phyloP scores from a whole-genome alignment of 92 coral and sea anemone species.

The Porites rus region DNA sequence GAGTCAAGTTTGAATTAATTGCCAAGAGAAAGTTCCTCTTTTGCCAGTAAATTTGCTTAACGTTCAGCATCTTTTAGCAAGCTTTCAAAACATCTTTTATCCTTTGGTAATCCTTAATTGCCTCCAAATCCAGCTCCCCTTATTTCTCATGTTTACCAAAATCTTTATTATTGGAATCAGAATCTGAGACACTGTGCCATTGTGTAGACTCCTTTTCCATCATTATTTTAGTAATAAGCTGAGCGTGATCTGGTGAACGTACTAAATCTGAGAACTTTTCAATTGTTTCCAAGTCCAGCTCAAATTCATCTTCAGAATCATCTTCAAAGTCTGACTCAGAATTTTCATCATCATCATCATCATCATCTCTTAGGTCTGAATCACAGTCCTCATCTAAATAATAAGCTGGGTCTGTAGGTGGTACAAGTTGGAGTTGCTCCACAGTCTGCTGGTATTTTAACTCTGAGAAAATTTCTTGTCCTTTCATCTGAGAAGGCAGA shows the following conservation, averaged over 20 bases:
- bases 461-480: not conserved
- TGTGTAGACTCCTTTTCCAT: not conserved
- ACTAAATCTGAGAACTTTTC: not conserved
- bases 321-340: conserved; percentile 11
- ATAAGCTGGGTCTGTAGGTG: not conserved
- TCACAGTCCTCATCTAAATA: not conserved
- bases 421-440: not conserved
- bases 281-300: not conserved
- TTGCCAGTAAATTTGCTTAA: not conserved
- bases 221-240: not conserved
- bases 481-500: not conserved
- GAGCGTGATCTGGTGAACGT: not conserved
- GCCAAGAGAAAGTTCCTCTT: not conserved
- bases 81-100: not conserved
- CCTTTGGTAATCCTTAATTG: not conserved
- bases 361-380: not conserved
- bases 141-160: not conserved
- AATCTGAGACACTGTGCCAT: not conserved
- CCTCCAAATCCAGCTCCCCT: not conserved
- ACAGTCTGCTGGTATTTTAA: not conserved
- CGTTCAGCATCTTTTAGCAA: not conserved
- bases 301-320: conserved; percentile 1
- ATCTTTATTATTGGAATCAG: not conserved
- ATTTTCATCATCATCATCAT: not conserved
- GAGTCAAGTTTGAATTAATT: no score